Evolutionary conservation across 1,140 invertebrate genomes (phyloP).

Genomic region (Palaemon carinicauda): DNA sequence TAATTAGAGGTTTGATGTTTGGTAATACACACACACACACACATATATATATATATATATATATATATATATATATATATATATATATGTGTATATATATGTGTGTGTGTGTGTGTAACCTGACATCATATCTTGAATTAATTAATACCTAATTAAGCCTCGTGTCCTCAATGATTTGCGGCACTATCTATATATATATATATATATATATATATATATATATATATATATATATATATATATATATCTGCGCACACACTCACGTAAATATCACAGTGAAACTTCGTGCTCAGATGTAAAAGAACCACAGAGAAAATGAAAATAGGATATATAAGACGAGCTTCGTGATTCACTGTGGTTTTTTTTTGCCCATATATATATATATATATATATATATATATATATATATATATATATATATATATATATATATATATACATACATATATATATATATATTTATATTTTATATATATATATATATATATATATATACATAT

Average conservation of each 20-base stretch:
- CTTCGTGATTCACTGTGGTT: too few relatives aligned
- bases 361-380: too few relatives aligned
- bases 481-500: constrained; percentile 4
- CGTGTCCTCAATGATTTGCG: too few relatives aligned
- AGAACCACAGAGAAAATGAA: too few relatives aligned
- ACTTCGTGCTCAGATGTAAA: too few relatives aligned
- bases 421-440: neutral
- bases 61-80: neutral
- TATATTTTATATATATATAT: constrained; percentile 1
- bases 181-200: neutral
- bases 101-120: neutral
- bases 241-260: neutral
- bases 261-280: too few relatives aligned
- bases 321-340: too few relatives aligned
- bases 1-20: too few relatives aligned
- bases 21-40: too few relatives aligned
- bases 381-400: neutral
- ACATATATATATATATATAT: neutral
- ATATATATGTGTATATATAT: neutral
- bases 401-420: neutral
- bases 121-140: too few relatives aligned
- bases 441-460: too few relatives aligned
- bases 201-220: neutral
- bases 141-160: too few relatives aligned
- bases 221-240: neutral